Evolutionary conservation across 92 coral and sea anemone species (phyloP).

Genomic region (Heteractis magnifica): DNA sequence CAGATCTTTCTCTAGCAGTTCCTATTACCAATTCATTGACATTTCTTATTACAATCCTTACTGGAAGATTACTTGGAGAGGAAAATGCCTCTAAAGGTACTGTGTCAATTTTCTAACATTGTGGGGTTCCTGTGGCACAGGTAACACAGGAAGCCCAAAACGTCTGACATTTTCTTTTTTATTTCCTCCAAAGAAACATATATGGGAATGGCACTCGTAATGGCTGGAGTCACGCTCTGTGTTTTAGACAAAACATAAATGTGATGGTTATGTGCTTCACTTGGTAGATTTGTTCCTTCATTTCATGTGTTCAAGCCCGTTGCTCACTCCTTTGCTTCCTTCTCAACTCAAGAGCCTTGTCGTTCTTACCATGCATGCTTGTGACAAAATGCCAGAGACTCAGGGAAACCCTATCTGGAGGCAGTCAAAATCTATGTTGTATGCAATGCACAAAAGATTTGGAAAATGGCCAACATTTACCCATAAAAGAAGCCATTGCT

Average conservation of each 20-base stretch:
- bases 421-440: no score
- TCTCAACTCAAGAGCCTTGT: no score
- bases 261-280: background rate
- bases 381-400: no score
- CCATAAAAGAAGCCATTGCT: no score
- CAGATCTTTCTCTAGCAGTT: slow-evolving; percentile 91
- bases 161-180: background rate
- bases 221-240: slow-evolving; percentile 80
- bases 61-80: slow-evolving; percentile 83
- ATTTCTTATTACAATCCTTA: slow-evolving; percentile 74
- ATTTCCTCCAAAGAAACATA: slow-evolving; percentile 62
- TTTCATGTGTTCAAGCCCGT: background rate
- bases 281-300: background rate
- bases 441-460: no score
- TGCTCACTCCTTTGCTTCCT: no score
- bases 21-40: slow-evolving; percentile 95
- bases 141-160: slow-evolving; percentile 4
- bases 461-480: no score
- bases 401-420: no score
- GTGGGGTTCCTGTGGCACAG: slow-evolving; percentile 11
- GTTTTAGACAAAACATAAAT: slow-evolving; percentile 53
- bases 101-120: background rate
- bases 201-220: slow-evolving; percentile 76
- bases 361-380: no score
- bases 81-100: slow-evolving; percentile 55